These are phyloP conservation scores for Aythya fuligula DNA, from an alignment of 2,797 vertebrate species.

Conservation along the genomic window DNA sequence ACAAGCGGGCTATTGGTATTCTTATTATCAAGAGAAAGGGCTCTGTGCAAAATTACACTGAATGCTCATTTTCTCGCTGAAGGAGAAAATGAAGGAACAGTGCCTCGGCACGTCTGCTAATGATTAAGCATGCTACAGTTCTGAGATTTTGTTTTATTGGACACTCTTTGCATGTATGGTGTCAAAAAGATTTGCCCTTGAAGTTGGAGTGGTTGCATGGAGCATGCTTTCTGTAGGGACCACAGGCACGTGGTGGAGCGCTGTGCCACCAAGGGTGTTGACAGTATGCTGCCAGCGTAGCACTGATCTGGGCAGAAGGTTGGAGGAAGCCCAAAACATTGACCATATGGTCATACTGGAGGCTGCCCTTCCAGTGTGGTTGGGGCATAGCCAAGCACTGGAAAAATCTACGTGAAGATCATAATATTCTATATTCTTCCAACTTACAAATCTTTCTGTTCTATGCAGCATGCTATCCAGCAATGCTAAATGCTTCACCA, in stretches of 20 bases:
- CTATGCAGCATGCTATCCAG: neutral
- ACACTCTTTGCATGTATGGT: neutral
- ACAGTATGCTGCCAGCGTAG: neutral
- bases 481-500: neutral
- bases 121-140: neutral
- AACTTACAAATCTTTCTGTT: neutral
- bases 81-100: neutral
- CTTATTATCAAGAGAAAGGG: neutral
- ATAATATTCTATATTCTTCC: neutral
- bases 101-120: neutral
- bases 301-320: neutral
- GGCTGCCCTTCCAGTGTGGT: neutral
- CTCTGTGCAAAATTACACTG: neutral
- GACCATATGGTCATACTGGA: neutral
- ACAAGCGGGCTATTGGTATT: neutral
- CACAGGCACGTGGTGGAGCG: neutral
- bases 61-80: neutral
- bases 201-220: neutral
- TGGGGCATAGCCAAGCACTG: neutral
- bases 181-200: neutral
- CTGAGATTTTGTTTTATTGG: neutral
- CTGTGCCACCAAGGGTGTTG: neutral
- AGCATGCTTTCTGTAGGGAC: neutral
- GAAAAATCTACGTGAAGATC: neutral
- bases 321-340: neutral